phyloP scores from a whole-genome alignment of 2,888 invertebrate genomes.

The Eulithis testata region DNA sequence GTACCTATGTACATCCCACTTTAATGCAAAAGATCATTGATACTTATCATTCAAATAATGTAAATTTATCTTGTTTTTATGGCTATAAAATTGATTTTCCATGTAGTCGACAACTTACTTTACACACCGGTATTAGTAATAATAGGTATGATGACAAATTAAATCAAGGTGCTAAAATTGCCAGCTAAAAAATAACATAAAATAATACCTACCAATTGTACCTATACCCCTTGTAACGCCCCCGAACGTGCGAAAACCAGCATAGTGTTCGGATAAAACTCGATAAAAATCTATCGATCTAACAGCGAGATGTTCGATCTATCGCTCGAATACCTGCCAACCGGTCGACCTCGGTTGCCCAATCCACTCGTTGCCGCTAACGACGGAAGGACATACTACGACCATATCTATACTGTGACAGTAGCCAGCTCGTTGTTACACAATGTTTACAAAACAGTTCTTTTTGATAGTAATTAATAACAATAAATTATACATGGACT shows the following conservation, averaged over 20 bases:
- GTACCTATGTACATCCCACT: too few relatives aligned
- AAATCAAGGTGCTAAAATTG: not conserved
- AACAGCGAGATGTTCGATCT: constrained; percentile 36
- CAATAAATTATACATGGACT: too few relatives aligned
- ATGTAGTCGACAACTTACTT: too few relatives aligned
- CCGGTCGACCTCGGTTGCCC: constrained; percentile 50
- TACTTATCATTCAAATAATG: too few relatives aligned
- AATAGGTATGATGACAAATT: too few relatives aligned
- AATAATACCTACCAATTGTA: constrained; percentile 2
- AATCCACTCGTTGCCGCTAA: constrained; percentile 36
- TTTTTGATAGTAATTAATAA: too few relatives aligned
- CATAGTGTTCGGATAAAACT: not conserved
- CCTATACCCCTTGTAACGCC: not conserved
- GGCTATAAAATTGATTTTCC: too few relatives aligned
- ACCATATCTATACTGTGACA: constrained; percentile 7
- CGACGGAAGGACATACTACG: constrained; percentile 54
- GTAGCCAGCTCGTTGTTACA: constrained; percentile 25
- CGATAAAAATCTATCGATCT: constrained; percentile 40
- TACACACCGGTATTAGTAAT: too few relatives aligned
- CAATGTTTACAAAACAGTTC: constrained; percentile 9
- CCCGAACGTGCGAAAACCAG: not conserved
- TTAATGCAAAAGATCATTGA: too few relatives aligned
- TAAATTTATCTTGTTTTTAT: too few relatives aligned
- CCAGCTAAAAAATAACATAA: not conserved
- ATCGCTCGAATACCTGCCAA: constrained; percentile 27